These are phyloP conservation scores for Acropora yongei DNA, from an alignment of 64 coral and sea anemone species.

Conservation along the genomic window DNA sequence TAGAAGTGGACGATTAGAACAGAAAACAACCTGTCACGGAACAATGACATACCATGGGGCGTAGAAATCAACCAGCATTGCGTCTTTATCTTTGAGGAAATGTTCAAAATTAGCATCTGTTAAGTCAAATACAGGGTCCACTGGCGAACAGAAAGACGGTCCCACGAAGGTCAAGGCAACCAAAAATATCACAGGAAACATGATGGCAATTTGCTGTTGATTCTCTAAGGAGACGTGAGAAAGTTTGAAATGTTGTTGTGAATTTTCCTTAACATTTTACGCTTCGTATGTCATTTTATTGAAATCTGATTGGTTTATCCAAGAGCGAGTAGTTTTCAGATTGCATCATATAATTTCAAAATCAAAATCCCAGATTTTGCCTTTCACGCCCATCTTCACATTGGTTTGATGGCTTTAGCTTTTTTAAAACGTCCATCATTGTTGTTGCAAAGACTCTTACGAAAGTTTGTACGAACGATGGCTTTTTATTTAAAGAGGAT, in stretches of 20 bases:
- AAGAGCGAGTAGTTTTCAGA: not conserved
- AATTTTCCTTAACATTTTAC: constrained; percentile 31
- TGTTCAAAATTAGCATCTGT: constrained; percentile 76
- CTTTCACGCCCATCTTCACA: not conserved
- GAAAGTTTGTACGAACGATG: no score
- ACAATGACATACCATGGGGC: constrained; percentile 83
- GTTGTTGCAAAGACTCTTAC: no score
- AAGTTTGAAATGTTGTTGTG: not conserved
- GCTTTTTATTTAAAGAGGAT: no score
- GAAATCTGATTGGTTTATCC: constrained; percentile 13
- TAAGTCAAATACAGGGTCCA: constrained; percentile 69
- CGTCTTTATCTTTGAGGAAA: constrained; percentile 77
- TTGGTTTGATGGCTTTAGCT: not conserved
- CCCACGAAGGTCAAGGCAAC: constrained; percentile 33
- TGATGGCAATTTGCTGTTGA: not conserved
- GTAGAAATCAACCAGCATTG: constrained; percentile 91
- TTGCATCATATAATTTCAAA: constrained; percentile 19
- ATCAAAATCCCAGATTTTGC: not conserved
- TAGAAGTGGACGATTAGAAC: not conserved
- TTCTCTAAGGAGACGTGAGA: not conserved
- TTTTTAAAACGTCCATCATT: not conserved
- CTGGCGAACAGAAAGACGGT: constrained; percentile 25
- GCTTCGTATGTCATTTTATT: constrained; percentile 34
- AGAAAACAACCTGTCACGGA: not conserved
- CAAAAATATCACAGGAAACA: constrained; percentile 9